Base-by-base conservation (phyloP, 2,888 invertebrate genomes). In the Epiblema foenella region DNA sequence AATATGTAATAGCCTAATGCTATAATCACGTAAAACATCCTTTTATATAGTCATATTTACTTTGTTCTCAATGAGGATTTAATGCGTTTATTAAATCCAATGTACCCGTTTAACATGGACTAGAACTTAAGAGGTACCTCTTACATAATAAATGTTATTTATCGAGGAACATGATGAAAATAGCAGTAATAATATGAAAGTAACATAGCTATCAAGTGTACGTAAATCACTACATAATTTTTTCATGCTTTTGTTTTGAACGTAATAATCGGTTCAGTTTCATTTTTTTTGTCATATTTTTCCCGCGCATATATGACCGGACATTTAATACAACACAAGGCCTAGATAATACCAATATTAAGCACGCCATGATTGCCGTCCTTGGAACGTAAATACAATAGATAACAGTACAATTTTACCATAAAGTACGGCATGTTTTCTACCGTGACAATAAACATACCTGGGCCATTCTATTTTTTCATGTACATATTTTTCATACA, bases 321-420 rank as follows among this genome's bases (percentile, higher is more conserved):
- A 24, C 54, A 18, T 39, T 64, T 33, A 58, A 58, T 39, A 64
- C 57, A 46, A n/a, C 52, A 37, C 33, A 51, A 65, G 59, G 37
- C 70, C 70, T 70, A 65, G 54, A 66, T 69, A 65, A 69, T 65
- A 59, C 70, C 37, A 46, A 59, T 66, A 59, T 70, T 52, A 69
- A 33, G 58, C 37, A 24, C 52, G 52, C 42, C 33, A 70, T 70
- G 54, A 70, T 70, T 60, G 37, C 54, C 46, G 70, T 59, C 70
- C 70, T 70, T 70, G 59, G 58, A 37, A 37, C 65, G 17, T 15
- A 56, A 57, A 69, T 59, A 70, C 65, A 70, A 70, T 60, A 70
- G 70, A 70, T 70, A 70, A 70, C 59, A 24, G 33, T 37, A 70
- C 70, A 66, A 59, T 49, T 65, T 70, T 70, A 60, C 58, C 59